phyloP scores from a whole-genome alignment of 2,888 invertebrate genomes.

The Xanthia togata region DNA sequence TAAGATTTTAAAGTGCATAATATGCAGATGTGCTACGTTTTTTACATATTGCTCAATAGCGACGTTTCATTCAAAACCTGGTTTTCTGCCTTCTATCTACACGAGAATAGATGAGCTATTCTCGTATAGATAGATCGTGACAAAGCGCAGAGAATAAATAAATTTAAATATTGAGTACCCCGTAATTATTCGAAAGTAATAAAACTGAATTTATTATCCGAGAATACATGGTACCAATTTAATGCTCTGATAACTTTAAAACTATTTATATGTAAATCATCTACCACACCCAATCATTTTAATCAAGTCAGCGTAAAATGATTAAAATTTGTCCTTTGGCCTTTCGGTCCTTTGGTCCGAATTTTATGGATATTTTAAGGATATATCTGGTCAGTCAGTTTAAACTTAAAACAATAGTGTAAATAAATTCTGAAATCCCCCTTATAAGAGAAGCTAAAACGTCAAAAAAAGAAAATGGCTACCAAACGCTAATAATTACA shows the following conservation, averaged over 20 bases:
- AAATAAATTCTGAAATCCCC: background rate
- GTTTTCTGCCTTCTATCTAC: background rate
- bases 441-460: background rate
- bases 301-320: conserved; percentile 33
- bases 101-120: too few species aligned
- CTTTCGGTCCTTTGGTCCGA: background rate
- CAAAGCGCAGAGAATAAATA: background rate
- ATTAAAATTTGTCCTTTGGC: conserved; percentile 19
- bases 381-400: background rate
- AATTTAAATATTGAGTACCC: background rate
- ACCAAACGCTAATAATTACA: background rate
- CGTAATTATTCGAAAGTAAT: conserved; percentile 13
- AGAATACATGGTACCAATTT: conserved; percentile 48
- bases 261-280: conserved; percentile 55
- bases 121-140: too few species aligned
- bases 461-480: background rate
- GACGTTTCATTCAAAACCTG: too few species aligned
- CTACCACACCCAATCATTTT: conserved; percentile 37
- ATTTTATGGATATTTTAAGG: background rate
- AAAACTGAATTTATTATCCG: conserved; percentile 25
- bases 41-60: too few species aligned
- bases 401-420: background rate
- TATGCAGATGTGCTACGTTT: too few species aligned
- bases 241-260: conserved; percentile 38
- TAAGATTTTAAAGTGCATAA: too few species aligned